Percentiles rank a stretch among this genome's conserved stretches.
Conservation (phyloP, 2,888 invertebrate genomes). For the Trachelus troglodyta region DNA sequence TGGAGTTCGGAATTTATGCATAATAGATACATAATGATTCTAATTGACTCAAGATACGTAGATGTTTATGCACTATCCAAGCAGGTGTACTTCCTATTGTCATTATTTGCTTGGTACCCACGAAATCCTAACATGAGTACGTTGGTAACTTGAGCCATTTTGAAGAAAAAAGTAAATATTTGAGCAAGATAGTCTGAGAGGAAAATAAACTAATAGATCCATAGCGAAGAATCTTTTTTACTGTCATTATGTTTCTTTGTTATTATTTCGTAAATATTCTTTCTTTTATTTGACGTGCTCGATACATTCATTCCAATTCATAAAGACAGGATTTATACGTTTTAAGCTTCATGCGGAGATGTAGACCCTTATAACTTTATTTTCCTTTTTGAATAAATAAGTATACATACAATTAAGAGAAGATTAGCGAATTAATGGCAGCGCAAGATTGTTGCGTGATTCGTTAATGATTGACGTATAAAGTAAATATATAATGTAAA, state of each 20-base stretch:
- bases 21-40: not conserved
- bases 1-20: not conserved
- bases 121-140: too few relatives aligned
- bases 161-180: not conserved
- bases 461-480: not conserved
- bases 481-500: not conserved
- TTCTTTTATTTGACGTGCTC: not conserved
- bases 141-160: not conserved
- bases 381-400: not conserved
- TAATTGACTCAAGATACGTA: not conserved
- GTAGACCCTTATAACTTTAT: not conserved
- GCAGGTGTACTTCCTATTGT: not conserved
- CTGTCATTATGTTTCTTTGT: not conserved
- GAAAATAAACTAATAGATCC: not conserved
- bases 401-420: not conserved
- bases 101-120: not conserved
- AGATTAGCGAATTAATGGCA: not conserved
- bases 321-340: not conserved
- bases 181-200: not conserved
- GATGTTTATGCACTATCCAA: not conserved
- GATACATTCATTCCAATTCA: not conserved
- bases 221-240: not conserved
- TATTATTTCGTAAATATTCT: not conserved
- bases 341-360: not conserved
- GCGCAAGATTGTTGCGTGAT: not conserved